These are phyloP conservation scores for Eutrigla gurnardus DNA, from an alignment of 2,797 vertebrate species.

Conservation along the genomic window DNA sequence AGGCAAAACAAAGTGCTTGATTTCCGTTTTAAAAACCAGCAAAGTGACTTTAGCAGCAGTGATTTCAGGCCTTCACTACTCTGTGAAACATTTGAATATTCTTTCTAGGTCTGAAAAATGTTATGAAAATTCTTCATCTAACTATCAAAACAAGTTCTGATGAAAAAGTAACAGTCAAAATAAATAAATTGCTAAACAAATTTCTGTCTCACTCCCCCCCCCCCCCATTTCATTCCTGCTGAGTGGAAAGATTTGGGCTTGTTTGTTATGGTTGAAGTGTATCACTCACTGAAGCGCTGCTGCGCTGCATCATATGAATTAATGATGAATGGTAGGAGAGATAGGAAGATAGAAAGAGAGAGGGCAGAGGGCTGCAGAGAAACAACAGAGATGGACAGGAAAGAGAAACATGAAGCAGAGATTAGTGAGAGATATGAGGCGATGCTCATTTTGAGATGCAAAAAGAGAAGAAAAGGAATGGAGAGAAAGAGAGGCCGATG, in stretches of 20 bases:
- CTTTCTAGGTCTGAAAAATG: conserved; percentile 6
- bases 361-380: conserved; percentile 52
- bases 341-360: conserved; percentile 34
- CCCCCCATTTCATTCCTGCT: conserved; percentile 57
- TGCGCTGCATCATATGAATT: conserved; percentile 76
- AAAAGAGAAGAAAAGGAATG: conserved; percentile 56
- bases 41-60: background rate
- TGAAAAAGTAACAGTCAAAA: conserved; percentile 35
- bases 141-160: conserved; percentile 51
- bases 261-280: conserved; percentile 83
- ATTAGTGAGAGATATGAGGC: conserved; percentile 56
- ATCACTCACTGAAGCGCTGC: conserved; percentile 75
- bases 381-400: conserved; percentile 35
- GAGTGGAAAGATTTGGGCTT: conserved; percentile 77
- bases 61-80: background rate
- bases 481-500: conserved; percentile 16
- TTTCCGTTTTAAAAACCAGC: background rate
- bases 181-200: background rate
- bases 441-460: conserved; percentile 44
- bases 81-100: conserved; percentile 15
- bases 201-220: conserved; percentile 25
- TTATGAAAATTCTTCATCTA: conserved; percentile 35
- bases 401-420: conserved; percentile 43
- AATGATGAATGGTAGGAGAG: conserved; percentile 70
- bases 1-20: background rate